These are phyloP conservation scores for Elaphurus davidianus DNA, from an alignment of 2,113 vertebrate genomes.

Conservation along the genomic window DNA sequence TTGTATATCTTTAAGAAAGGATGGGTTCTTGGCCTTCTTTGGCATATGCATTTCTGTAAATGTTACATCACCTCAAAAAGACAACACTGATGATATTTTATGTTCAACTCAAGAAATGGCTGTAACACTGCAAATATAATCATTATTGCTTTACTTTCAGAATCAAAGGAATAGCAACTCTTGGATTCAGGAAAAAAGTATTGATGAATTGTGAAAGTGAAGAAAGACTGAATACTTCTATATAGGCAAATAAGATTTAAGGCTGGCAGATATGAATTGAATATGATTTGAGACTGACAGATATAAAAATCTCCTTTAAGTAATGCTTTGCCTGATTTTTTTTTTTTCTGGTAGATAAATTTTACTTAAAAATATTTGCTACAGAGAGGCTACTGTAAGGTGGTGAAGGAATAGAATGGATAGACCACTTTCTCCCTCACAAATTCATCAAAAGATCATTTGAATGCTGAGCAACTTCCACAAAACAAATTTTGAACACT, in stretches of 20 bases:
- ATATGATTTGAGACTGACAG: constrained; percentile 30
- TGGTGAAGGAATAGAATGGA: not conserved
- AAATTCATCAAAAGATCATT: not conserved
- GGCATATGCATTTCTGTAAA: not conserved
- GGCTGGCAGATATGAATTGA: constrained; percentile 7
- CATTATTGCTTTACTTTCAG: not conserved
- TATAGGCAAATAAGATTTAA: constrained; percentile 48
- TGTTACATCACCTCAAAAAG: not conserved
- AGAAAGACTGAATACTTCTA: constrained; percentile 51
- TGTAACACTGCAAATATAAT: not conserved
- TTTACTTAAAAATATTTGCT: not conserved
- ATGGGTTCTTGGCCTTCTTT: not conserved
- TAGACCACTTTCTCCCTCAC: not conserved
- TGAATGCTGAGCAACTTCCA: not conserved
- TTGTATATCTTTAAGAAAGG: not conserved
- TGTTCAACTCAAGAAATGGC: not conserved
- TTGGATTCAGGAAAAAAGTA: constrained; percentile 35
- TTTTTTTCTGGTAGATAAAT: not conserved
- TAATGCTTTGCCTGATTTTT: constrained; percentile 21
- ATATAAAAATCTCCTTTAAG: constrained; percentile 56
- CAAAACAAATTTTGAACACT: not conserved
- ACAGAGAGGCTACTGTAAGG: not conserved
- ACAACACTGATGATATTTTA: not conserved
- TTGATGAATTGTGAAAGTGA: constrained; percentile 45
- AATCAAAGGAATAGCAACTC: constrained; percentile 42